A percentile compares a stretch with the other conserved stretches of the same genome.
Evolutionary conservation across 2,797 vertebrate genomes (phyloP).

Genomic region (Perodicticus potto): DNA sequence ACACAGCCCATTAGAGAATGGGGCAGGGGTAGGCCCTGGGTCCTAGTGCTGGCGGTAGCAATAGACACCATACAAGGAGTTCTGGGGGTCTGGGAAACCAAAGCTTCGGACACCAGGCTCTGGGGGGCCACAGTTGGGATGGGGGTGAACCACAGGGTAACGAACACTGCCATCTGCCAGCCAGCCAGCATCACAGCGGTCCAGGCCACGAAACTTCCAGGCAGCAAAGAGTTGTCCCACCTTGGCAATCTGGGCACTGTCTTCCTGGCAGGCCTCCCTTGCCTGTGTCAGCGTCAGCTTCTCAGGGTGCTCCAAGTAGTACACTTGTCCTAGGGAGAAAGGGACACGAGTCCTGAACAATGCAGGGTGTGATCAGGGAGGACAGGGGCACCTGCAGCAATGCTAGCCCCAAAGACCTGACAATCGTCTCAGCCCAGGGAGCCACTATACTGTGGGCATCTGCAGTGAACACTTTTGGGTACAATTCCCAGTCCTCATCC

Average conservation of each 20-base stretch:
- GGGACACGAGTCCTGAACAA: fast-evolving
- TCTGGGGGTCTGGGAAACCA: conserved; percentile 90
- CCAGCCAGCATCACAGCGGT: conserved; percentile 93
- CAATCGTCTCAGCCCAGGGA: background rate
- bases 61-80: conserved; percentile 91
- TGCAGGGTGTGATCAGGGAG: fast-evolving
- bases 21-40: background rate
- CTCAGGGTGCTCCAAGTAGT: conserved; percentile 88
- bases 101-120: conserved; percentile 92
- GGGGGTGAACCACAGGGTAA: conserved; percentile 91
- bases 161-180: conserved; percentile 93
- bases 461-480: background rate
- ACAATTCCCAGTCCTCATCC: background rate
- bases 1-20: fast-evolving
- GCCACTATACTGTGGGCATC: too few relatives aligned
- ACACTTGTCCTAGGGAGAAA: conserved; percentile 90
- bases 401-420: background rate
- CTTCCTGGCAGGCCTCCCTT: conserved; percentile 88
- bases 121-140: conserved; percentile 89
- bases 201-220: conserved; percentile 92
- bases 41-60: conserved; percentile 90
- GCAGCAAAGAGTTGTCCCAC: conserved; percentile 94
- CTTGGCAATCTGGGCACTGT: conserved; percentile 89
- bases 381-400: background rate
- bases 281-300: conserved; percentile 92